Percentiles rank a stretch among this genome's conserved stretches.
Evolutionary conservation across 2,113 vertebrate genomes (phyloP).

Genomic region (Laticauda colubrina): DNA sequence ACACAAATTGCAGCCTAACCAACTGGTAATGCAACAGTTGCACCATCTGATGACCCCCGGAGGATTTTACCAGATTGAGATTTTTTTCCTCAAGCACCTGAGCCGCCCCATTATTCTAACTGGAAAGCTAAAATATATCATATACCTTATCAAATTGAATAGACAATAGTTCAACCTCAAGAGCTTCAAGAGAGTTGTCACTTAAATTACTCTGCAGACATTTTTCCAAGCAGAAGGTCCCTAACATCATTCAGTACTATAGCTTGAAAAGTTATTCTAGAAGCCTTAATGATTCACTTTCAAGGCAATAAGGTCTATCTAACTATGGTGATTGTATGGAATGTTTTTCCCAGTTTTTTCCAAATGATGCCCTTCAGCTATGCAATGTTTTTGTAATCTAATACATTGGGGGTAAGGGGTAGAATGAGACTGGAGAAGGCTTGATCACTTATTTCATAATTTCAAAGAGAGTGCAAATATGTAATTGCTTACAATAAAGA

Average conservation of each 20-base stretch:
- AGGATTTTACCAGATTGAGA: neutral
- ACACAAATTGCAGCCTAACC: neutral
- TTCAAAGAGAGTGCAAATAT: neutral
- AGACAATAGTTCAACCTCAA: neutral
- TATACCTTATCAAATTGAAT: neutral
- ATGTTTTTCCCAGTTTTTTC: neutral
- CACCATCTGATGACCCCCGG: conserved; percentile 16
- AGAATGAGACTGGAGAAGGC: neutral
- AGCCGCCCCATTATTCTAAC: neutral
- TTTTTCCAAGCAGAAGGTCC: neutral
- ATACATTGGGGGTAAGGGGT: neutral
- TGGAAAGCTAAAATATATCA: neutral
- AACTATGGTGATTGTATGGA: neutral
- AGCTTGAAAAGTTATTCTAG: neutral
- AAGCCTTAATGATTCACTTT: neutral
- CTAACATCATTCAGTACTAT: neutral
- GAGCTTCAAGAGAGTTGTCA: neutral
- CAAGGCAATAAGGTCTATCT: neutral
- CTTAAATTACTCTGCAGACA: neutral
- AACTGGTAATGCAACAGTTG: conserved; percentile 20
- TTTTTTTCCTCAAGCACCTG: neutral
- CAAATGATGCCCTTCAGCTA: neutral
- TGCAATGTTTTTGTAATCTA: neutral
- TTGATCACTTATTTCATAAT: neutral
- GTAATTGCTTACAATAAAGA: neutral